Evolutionary conservation across 2,797 vertebrate species (phyloP), one percentile per base, ranked within the genome.

Genomic region (Mus spretus): DNA sequence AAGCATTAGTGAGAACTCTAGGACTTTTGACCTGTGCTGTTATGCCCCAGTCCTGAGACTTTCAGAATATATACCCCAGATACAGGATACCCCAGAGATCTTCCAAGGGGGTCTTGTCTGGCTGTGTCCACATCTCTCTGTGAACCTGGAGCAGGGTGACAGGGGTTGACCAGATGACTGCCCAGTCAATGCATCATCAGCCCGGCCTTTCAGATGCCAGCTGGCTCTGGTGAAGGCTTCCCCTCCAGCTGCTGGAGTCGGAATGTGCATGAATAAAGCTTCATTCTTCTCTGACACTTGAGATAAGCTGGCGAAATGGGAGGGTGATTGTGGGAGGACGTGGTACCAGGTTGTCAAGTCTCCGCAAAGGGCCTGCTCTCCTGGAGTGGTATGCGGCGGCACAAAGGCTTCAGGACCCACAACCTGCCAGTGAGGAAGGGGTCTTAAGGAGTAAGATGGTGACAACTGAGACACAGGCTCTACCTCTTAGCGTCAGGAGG

Each of bases 271-370:
- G 89, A 92, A 80, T 94, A 94, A 97, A 97, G 87, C 83, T 93
- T 94, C 98, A 99, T 99, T 98, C 98, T 98, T 98, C n/a, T 93
- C 92, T 98, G 98, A 98, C 98, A 98, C 84, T 0, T 37, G 72
- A 98, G 99, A 99, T 99, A 98, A 99, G 96, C 96, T 93, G 80
- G 89, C 89, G 53, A 87, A 77, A 10, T 0, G 84, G 91, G 89
- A 85, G 91, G 93, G 61, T 77, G 81, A 40, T 94, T 90, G 95
- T 93, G 98, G 97, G 98, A 88, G 98, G 98, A 97, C 93, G 86
- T 63, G 94, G 99, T 99, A 98, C 98, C 98, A 98, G 98, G 97
- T 89, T 93, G 93, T 95, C 85, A 83, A 96, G 97, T 98, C 98
- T 98, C 95, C 63, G 57, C 96, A 92, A 95, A 93, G 90, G 95